Base-by-base conservation (phyloP, 2,888 invertebrate genomes). In the Drosophila yooni region DNA sequence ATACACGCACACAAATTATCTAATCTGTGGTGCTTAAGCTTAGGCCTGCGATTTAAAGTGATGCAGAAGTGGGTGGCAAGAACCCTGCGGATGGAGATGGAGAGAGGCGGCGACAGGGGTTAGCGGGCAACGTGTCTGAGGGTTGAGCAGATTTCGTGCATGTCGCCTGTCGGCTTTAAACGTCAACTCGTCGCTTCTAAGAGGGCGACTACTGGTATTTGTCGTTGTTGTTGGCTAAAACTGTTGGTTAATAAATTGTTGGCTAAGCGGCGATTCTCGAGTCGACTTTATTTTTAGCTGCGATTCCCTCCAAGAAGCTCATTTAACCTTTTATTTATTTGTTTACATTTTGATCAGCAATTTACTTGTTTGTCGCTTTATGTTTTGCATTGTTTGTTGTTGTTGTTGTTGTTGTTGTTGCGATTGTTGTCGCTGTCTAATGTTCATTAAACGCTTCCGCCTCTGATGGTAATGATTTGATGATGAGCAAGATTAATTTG, bases 361-460 rank as follows among this genome's bases (percentile, higher is more conserved):
- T 64, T 76, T 63, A 58, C 48, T 62, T 33, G 74, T 51, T 64
- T 51, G 21, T 48, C 50, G 57, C 34, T 36, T 52, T 54, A 59
- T 59, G 13, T 54, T 74, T 56, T 21, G 46, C 15, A 46, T 25
- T 50, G 40, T 46, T 25, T n/a, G 40, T 2, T 58, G 27, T 57
- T 56, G 31, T 50, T 74, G 61, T 15, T 38, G 31, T 63, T 68
- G 53, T 68, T 68, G 25, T 66, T 74, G 50, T 72, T 75, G 71
- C 54, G 65, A 70, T 72, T 76, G 73, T 71, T 74, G 70, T 76
- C 75, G 70, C 70, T 69, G 78, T 51, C 71, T 70, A 76, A 82
- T 84, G 83, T 80, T 85, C 76, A 81, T 85, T 88, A 83, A 84
- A 86, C 67, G 83, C 76, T 88, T 84, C 86, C 88, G 86, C 81